Evolutionary conservation across 2,888 invertebrate genomes (phyloP), one percentile per base, ranked within the genome.

Genomic region (Cantharis lateralis): DNA sequence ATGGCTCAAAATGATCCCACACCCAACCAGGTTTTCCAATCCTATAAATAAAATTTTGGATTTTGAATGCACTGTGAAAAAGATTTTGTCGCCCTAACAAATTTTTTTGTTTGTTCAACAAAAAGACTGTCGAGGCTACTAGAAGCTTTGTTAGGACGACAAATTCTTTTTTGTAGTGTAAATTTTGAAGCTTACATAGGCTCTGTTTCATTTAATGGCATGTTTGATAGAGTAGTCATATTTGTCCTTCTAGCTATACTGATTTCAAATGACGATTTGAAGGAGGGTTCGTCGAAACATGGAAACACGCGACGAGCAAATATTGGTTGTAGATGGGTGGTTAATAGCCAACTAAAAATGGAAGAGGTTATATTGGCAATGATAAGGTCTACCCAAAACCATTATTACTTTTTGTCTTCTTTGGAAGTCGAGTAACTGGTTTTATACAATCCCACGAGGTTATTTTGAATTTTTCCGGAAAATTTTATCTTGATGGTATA

Each of bases 281-380:
- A 92, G 11, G 91, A 91, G 0, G 94, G 93, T 83, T 95, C 95
- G 84, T 95, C 95, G 85, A 95, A 94, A 84, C 94, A 95, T 0
- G 94, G 95, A 85, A 95, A 94, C 0, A 93, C 93, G 9, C 90
- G 87, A 61, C 93, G 88, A 0, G 93, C 93, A 28, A 90, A 90
- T 0, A 91, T 91, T 0, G 93, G 91, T 83, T 93, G 92, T 79
- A 93, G 92, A 81, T 93, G 92, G 0, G 93, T 93, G 4, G 91
- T 91, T 11, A 90, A 92, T 2, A 93, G 85, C 84, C 89, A 90
- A 81, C 93, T 93, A 86, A 13, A 87, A 48, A 24, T 0, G 24
- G 48, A 48, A n/a, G 13, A 66, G 2, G 20, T 20, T 66, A 64
- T 4, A 24, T 10, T 66, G 48, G 48, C n/a, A 13, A n/a, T n/a